phyloP scores from a whole-genome alignment of 2,797 vertebrate genomes.

The Chiloscyllium punctatum region DNA sequence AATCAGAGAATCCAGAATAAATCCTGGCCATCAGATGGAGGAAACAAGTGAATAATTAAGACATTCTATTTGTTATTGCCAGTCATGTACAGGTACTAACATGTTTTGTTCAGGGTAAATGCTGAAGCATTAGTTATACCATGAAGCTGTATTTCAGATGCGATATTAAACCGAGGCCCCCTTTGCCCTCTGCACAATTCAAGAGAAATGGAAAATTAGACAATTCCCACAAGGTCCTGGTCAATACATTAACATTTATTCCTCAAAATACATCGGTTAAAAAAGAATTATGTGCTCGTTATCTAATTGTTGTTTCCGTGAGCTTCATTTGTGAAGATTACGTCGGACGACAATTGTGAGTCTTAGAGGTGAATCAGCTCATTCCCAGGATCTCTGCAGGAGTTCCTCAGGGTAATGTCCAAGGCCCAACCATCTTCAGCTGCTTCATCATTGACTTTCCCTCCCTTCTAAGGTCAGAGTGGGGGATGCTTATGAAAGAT shows the following conservation, averaged over 20 bases:
- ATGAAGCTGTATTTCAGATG: not conserved
- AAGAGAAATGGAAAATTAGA: not conserved
- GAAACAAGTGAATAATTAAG: not conserved
- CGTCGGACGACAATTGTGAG: too few relatives aligned
- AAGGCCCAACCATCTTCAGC: too few relatives aligned
- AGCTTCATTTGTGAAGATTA: not conserved
- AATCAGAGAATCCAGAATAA: conserved; percentile 30
- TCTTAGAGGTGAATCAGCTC: too few relatives aligned
- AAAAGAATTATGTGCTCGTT: not conserved
- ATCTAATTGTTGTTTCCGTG: not conserved
- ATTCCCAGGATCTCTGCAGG: too few relatives aligned
- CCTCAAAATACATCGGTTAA: not conserved
- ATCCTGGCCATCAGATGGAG: not conserved
- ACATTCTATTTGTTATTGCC: not conserved
- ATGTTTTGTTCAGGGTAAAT: not conserved
- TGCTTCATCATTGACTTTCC: too few relatives aligned
- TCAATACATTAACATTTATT: not conserved
- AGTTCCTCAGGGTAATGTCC: too few relatives aligned
- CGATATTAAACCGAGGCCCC: not conserved
- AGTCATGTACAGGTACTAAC: not conserved
- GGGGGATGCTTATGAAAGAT: too few relatives aligned
- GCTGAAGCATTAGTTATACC: not conserved
- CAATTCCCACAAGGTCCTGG: not conserved
- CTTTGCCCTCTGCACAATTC: not conserved
- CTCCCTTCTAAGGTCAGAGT: too few relatives aligned